phyloP scores from a whole-genome alignment of 1,140 invertebrate species.

The Papilio polytes region DNA sequence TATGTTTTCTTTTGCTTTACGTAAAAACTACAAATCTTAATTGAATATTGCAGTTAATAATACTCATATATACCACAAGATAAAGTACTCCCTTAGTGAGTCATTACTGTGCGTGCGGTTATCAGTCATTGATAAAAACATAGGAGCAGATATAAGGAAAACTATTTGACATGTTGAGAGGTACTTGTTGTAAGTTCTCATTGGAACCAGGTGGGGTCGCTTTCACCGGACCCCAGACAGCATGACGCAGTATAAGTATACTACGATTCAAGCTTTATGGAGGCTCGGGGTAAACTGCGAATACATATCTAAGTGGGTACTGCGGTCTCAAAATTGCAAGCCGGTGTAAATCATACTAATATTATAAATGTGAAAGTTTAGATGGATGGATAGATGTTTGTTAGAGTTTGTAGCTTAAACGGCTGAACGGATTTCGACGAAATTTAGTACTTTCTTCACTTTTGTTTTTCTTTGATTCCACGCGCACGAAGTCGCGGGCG shows the following conservation, averaged over 20 bases:
- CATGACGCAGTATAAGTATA: background rate
- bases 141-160: background rate
- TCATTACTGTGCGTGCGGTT: background rate
- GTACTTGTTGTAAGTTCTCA: background rate
- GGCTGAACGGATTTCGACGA: too few species aligned
- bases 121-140: background rate
- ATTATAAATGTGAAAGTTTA: too few species aligned
- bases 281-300: background rate
- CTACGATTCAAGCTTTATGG: background rate
- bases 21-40: too few species aligned
- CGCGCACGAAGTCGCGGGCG: too few species aligned
- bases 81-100: slow-evolving; percentile 13
- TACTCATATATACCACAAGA: too few species aligned
- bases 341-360: too few species aligned
- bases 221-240: slow-evolving; percentile 32
- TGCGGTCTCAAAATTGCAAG: background rate
- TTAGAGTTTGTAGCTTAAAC: too few species aligned
- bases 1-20: too few species aligned
- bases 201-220: slow-evolving; percentile 29
- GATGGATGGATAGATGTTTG: too few species aligned
- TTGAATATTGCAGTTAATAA: too few species aligned
- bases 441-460: too few species aligned
- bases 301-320: background rate
- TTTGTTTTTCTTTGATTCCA: too few species aligned
- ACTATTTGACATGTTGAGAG: background rate